A percentile compares a stretch with the other conserved stretches of the same genome.
Evolutionary conservation across 2,113 vertebrate species (phyloP).

Genomic region (Phoxinus phoxinus): DNA sequence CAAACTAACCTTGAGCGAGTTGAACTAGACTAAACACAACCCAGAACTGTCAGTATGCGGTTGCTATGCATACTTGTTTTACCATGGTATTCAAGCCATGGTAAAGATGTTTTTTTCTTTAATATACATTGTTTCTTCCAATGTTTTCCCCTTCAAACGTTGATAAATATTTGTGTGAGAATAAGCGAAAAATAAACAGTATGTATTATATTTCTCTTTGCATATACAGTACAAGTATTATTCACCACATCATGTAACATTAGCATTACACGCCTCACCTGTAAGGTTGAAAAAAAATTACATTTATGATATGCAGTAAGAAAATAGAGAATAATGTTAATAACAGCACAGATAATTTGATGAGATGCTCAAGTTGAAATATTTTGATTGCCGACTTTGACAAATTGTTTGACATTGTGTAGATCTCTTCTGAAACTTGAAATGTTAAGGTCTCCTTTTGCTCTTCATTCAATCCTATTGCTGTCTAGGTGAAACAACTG

Average conservation of each 20-base stretch:
- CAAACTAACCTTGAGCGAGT: conserved; percentile 21
- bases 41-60: conserved; percentile 39
- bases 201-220: not conserved
- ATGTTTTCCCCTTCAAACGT: conserved; percentile 42
- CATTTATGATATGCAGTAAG: too few species aligned
- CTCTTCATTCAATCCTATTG: not conserved
- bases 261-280: not conserved
- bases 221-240: not conserved
- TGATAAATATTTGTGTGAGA: conserved; percentile 31
- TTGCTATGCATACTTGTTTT: conserved; percentile 57
- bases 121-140: conserved; percentile 53
- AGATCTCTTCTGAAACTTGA: not conserved
- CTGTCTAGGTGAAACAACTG: not conserved
- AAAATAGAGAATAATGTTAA: not conserved
- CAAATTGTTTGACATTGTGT: not conserved
- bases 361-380: not conserved
- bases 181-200: not conserved
- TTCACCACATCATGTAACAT: not conserved
- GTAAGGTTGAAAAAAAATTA: too few species aligned
- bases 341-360: not conserved
- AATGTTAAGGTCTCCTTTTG: not conserved
- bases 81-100: conserved; percentile 48
- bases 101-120: conserved; percentile 67
- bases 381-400: not conserved
- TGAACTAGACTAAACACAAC: conserved; percentile 28